These are phyloP conservation scores for Ciconia maguari DNA, from an alignment of 2,113 vertebrate genomes.

Conservation along the genomic window DNA sequence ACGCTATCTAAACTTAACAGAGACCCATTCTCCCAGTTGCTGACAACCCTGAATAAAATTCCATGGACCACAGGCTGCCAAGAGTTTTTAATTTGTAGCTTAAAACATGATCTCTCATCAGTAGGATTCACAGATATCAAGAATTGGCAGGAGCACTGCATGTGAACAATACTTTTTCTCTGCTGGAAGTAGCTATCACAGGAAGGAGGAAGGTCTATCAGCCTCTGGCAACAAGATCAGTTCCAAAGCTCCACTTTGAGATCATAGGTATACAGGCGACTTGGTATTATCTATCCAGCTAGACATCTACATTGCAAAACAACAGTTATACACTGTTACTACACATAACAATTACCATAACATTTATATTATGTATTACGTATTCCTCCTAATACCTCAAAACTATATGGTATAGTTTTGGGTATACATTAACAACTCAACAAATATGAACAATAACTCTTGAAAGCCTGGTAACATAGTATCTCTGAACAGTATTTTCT, in stretches of 20 bases:
- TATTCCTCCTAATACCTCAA: not conserved
- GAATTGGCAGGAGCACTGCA: not conserved
- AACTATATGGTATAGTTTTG: not conserved
- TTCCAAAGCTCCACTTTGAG: not conserved
- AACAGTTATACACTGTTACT: not conserved
- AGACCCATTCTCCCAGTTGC: not conserved
- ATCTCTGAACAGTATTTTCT: not conserved
- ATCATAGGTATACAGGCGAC: fast-evolving
- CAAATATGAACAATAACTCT: not conserved
- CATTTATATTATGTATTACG: not conserved
- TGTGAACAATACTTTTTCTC: not conserved
- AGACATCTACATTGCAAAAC: not conserved
- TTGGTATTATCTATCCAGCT: not conserved
- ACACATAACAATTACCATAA: not conserved
- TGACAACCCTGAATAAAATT: not conserved
- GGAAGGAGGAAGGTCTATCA: not conserved
- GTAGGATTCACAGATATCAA: not conserved
- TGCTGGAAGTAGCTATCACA: not conserved
- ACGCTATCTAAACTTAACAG: not conserved
- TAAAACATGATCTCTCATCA: not conserved
- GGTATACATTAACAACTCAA: not conserved
- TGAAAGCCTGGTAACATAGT: not conserved
- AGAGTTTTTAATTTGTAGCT: not conserved
- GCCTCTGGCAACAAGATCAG: not conserved
- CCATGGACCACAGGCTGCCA: not conserved